Conservation (phyloP, 2,797 vertebrate genomes). For the Galaxias olidus region DNA sequence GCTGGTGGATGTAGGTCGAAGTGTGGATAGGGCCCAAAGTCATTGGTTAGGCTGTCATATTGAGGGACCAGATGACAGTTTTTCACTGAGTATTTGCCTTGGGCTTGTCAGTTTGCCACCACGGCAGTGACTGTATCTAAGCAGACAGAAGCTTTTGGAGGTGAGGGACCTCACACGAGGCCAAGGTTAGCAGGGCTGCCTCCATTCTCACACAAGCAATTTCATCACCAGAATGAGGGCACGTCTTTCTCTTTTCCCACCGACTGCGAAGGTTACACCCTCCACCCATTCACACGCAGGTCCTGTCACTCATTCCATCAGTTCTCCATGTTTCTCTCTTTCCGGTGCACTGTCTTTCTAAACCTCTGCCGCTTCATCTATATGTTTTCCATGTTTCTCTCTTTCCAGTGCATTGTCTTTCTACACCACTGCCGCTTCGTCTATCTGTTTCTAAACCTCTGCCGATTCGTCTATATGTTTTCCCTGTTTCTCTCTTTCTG, state of each 20-base stretch:
- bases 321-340: conserved; percentile 28
- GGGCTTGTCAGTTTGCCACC: conserved; percentile 40
- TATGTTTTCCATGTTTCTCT: conserved; percentile 11
- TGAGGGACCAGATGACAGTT: conserved; percentile 8
- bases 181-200: conserved; percentile 45
- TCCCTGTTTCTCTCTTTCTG: conserved; percentile 18
- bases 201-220: conserved; percentile 53
- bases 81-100: conserved; percentile 2
- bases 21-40: neutral
- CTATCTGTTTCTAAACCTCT: no score
- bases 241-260: conserved; percentile 49
- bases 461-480: no score
- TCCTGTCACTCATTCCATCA: conserved; percentile 13
- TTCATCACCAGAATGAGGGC: conserved; percentile 50
- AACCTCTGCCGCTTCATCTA: no score
- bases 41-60: conserved; percentile 12
- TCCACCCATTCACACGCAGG: conserved; percentile 34
- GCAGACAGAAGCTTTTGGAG: conserved; percentile 35
- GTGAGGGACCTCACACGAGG: conserved; percentile 36
- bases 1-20: no score
- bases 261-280: conserved; percentile 43
- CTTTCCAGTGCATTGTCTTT: conserved; percentile 26
- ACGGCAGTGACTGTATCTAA: conserved; percentile 47
- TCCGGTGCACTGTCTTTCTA: conserved; percentile 5
- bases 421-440: no score